phyloP scores from a whole-genome alignment of 2,888 invertebrate genomes.

The Tetropium fuscum region DNA sequence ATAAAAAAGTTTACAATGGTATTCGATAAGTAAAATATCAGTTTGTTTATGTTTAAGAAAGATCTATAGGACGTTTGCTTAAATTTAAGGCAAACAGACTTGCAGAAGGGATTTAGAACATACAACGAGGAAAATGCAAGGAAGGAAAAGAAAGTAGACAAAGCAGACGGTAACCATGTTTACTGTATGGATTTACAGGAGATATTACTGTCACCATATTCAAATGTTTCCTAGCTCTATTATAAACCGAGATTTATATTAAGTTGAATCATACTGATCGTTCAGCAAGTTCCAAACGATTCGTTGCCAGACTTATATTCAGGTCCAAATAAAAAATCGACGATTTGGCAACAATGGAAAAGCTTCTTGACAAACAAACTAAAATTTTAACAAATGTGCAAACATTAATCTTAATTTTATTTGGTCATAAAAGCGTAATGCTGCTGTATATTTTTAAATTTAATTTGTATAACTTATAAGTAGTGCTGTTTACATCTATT shows the following conservation, averaged over 20 bases:
- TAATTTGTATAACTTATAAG: neutral
- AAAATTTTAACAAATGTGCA: neutral
- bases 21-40: neutral
- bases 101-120: neutral
- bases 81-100: neutral
- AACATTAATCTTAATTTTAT: no score
- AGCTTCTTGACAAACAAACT: neutral
- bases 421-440: no score
- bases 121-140: neutral
- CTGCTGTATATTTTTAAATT: no score
- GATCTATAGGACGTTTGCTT: neutral
- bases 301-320: neutral
- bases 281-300: neutral
- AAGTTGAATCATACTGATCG: constrained; percentile 9
- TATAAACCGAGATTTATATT: constrained; percentile 2
- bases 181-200: neutral
- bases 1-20: neutral
- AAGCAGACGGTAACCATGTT: neutral
- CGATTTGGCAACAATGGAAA: neutral
- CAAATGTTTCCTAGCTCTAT: neutral
- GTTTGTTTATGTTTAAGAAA: neutral
- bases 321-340: neutral
- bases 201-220: constrained; percentile 1
- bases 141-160: neutral
- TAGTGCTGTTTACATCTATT: neutral